Base-by-base conservation (phyloP, 2,113 vertebrate genomes). In the Gasterosteus aculeatus region DNA sequence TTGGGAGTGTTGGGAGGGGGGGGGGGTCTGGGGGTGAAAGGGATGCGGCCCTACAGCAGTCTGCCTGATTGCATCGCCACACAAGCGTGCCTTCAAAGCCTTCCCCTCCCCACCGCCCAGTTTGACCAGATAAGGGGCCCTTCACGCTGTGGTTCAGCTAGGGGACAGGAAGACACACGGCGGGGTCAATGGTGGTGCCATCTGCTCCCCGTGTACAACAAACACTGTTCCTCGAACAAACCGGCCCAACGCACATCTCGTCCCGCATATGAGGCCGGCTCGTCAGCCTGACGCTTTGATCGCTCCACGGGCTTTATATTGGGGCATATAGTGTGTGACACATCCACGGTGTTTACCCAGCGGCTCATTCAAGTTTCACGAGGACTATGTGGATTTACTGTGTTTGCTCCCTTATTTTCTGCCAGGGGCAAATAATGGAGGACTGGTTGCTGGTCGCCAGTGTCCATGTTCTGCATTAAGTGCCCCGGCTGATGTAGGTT, bases 21-120 rank as follows among this genome's bases (percentile, higher is more conserved):
- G 7, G 35, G 35, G 35, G 35, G 35, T 1, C 22, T 26, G n/a
- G 51, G 64, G 69, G 59, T 49, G 44, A 53, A 29, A 41, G 47
- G 44, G 76, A 77, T 63, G 84, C 9, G 66, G 69, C 75, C 88
- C 88, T 87, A 69, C 88, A 88, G 90, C 85, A 75, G 84, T 82
- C 90, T 90, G 89, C 88, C 92, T 92, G 93, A 94, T 93, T 92
- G 89, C 89, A 93, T 93, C 91, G 80, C 88, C 88, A 90, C 90
- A 90, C 90, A 92, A 92, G 91, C 85, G 81, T 90, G 88, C 83
- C 91, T 93, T 95, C 93, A 94, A 94, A 95, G 93, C 85, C 66
- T 91, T 88, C 86, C 90, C 88, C 83, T 87, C 82, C 84, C 85
- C 72, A 75, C 91, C 77, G 82, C 92, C 91, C 90, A 92, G 89